A percentile compares a stretch with the other conserved stretches of the same genome.
Conservation (phyloP, 2,797 vertebrate species). For the Intellagama lesueurii region DNA sequence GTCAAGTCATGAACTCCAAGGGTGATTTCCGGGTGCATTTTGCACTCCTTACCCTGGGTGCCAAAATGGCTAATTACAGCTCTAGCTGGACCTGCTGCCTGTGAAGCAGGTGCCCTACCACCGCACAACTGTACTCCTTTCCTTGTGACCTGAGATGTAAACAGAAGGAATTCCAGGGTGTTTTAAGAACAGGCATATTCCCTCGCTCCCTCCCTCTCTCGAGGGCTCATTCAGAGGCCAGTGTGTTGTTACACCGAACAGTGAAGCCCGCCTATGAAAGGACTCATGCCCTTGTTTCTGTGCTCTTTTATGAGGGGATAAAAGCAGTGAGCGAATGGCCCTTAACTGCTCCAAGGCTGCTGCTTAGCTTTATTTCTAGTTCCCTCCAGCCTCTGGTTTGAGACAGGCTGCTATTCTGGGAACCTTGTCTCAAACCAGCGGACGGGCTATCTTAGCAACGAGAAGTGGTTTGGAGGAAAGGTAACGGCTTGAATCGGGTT, state of each 20-base stretch:
- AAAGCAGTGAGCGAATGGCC: not conserved
- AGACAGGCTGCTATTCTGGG: not conserved
- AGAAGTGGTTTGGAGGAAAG: not conserved
- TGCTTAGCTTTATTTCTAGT: not conserved
- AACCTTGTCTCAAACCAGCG: too few relatives aligned
- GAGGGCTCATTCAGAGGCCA: not conserved
- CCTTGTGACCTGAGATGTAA: not conserved
- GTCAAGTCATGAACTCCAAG: too few relatives aligned
- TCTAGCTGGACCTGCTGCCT: too few relatives aligned
- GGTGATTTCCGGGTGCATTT: too few relatives aligned
- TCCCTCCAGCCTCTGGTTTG: not conserved
- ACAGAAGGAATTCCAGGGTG: not conserved
- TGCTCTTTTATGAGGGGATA: too few relatives aligned
- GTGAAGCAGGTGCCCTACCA: not conserved
- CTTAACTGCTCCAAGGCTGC: not conserved
- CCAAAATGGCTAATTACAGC: too few relatives aligned
- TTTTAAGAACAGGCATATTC: not conserved
- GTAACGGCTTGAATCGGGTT: not conserved
- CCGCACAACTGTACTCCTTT: not conserved
- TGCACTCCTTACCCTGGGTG: too few relatives aligned
- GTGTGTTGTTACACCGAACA: not conserved
- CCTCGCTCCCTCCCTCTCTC: too few relatives aligned
- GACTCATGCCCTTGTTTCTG: not conserved
- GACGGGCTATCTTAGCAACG: not conserved
- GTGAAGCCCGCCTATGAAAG: not conserved